Evolutionary conservation across 64 coral and sea anemone genomes (phyloP).

Genomic region (Dendrophyllia cribrosa): DNA sequence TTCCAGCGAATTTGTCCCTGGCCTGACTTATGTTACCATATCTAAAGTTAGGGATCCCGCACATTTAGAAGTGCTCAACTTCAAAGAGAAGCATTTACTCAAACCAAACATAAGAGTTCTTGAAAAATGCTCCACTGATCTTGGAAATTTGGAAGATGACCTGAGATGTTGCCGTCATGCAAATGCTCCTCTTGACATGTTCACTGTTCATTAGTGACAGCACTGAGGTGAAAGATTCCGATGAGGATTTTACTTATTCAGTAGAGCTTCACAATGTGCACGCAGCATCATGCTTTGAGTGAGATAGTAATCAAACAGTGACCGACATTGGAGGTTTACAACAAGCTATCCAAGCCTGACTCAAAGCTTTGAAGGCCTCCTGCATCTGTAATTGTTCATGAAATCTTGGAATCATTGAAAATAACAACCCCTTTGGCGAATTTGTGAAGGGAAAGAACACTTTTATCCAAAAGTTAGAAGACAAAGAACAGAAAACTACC

Average conservation of each 20-base stretch:
- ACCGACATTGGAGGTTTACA: neutral
- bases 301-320: neutral
- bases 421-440: neutral
- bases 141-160: neutral
- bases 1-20: conserved; percentile 57
- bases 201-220: neutral
- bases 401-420: neutral
- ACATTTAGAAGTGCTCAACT: conserved; percentile 45
- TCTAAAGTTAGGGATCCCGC: conserved; percentile 12
- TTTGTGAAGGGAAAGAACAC: neutral
- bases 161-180: neutral
- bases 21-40: conserved; percentile 51
- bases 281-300: neutral
- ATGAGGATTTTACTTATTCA: neutral
- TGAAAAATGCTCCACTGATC: conserved; percentile 26
- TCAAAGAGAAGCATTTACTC: neutral
- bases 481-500: too few relatives aligned
- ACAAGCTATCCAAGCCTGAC: neutral
- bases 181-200: neutral
- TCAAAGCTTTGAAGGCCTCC: neutral
- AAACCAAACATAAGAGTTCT: neutral
- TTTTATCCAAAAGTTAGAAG: neutral
- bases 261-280: neutral
- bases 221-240: neutral
- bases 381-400: neutral